Conservation (phyloP, 2,888 invertebrate genomes). For the Elysia crispata region DNA sequence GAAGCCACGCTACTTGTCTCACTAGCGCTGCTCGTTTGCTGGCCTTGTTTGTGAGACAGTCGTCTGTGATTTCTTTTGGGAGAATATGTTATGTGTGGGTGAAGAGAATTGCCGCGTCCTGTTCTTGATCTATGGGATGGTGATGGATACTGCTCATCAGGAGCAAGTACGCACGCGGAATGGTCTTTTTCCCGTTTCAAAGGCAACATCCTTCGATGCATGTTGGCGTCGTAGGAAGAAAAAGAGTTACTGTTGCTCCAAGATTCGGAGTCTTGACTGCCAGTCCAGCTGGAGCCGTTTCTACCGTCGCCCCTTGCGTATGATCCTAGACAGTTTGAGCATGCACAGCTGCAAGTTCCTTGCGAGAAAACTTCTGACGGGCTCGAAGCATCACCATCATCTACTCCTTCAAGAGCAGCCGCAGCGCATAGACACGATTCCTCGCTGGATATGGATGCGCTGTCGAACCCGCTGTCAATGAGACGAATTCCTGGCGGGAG, state of each 20-base stretch:
- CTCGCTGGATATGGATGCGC: slow-evolving; percentile 65
- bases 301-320: slow-evolving; percentile 4
- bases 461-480: slow-evolving; percentile 69
- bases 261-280: slow-evolving; percentile 48
- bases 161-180: slow-evolving; percentile 47
- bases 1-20: slow-evolving; percentile 48
- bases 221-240: slow-evolving; percentile 53
- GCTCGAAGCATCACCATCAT: slow-evolving; percentile 52
- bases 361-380: slow-evolving; percentile 46
- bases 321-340: slow-evolving; percentile 48
- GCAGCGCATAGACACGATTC: slow-evolving; percentile 56
- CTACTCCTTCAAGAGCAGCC: slow-evolving; percentile 46
- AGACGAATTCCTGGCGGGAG: slow-evolving; percentile 42
- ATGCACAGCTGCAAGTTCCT: slow-evolving; percentile 52
- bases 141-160: slow-evolving; percentile 54
- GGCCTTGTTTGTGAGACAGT: neutral
- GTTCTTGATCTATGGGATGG: neutral
- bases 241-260: slow-evolving; percentile 55
- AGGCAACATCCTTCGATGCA: slow-evolving; percentile 49
- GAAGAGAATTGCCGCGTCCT: neutral
- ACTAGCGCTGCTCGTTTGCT: slow-evolving; percentile 42
- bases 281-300: slow-evolving; percentile 45
- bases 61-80: slow-evolving; percentile 25
- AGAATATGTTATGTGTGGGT: neutral
- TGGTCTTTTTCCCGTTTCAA: slow-evolving; percentile 32